Base-by-base conservation (phyloP, 2,888 invertebrate species). In the Nowickia ferox region DNA sequence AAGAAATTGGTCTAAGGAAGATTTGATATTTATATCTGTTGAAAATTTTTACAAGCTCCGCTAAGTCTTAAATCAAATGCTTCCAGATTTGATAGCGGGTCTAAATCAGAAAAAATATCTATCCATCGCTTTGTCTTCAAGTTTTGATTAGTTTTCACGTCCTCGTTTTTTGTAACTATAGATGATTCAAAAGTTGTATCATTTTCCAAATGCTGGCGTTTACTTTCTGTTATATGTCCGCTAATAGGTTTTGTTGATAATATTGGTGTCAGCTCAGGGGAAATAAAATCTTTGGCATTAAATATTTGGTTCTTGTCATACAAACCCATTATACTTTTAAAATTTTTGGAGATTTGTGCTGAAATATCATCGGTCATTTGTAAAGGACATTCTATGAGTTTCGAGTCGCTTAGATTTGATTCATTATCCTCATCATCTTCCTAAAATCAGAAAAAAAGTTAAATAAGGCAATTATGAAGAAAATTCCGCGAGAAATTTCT, bases 21-120 rank as follows among this genome's bases (percentile, higher is more conserved):
- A 30, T 59, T 15, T 59, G 8, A 13, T 63, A 68, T 87, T 91
- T 89, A 92, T 87, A 91, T 92, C 71, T 92, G 91, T 79, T 92
- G 91, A 3, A 89, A 89, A 40, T 91, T 91, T 46, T 89, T 89
- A 44, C 89, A 88, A 9, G 89, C 89, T 5, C 89, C 90, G 83
- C 89, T 90, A 11, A 92, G 22, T 86, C 92, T 91, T 15, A 91
- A 80, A 87, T 92, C 92, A 17, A 92, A 92, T 11, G 90, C 91
- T 78, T 92, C 91, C 0, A 91, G 90, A 88, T 92, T 92, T 30
- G 90, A 91, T 15, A 92, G 71, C 0, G 92, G 92, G 88, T 92
- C 92, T 11, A 92, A 77, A 42, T 92, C 92, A 0, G 92, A 90
- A 80, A 92, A 92, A 1, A 92, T 87, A 44, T 92, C 91, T 51